phyloP scores from a whole-genome alignment of 2,113 vertebrate species.

The mouse (Mus musculus) region DNA sequence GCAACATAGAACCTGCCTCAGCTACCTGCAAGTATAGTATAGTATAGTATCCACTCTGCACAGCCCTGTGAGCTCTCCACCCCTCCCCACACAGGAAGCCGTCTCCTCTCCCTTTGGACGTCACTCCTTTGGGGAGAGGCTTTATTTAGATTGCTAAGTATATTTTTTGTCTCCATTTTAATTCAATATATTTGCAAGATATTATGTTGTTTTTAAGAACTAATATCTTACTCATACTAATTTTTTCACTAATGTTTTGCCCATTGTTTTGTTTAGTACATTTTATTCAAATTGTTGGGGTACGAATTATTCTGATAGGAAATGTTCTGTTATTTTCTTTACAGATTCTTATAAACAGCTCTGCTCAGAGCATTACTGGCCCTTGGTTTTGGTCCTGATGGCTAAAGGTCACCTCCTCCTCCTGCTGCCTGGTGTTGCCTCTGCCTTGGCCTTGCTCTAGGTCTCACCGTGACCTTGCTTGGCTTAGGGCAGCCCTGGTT shows the following conservation, averaged over 20 bases:
- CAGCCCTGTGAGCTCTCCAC: background rate
- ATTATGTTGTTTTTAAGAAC: background rate
- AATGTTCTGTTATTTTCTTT: background rate
- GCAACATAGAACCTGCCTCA: background rate
- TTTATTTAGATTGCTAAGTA: background rate
- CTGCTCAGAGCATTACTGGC: background rate
- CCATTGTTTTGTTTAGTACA: background rate
- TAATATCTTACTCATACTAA: background rate
- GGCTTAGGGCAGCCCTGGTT: background rate
- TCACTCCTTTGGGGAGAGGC: too few species aligned
- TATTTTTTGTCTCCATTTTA: background rate
- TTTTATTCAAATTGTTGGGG: background rate
- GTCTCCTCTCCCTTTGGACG: background rate
- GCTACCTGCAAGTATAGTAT: background rate
- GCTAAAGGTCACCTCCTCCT: background rate
- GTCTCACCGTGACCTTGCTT: background rate
- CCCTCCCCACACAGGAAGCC: background rate
- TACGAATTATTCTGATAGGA: slow-evolving; percentile 17
- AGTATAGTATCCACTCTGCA: too few species aligned
- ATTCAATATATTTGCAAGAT: background rate
- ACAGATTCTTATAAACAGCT: background rate
- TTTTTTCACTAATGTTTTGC: background rate
- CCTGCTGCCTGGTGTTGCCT: background rate
- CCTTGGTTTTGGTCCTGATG: background rate
- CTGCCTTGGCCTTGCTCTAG: background rate